Evolutionary conservation across 1,140 invertebrate species (phyloP).

Genomic region (Amphibalanus amphitrite): DNA sequence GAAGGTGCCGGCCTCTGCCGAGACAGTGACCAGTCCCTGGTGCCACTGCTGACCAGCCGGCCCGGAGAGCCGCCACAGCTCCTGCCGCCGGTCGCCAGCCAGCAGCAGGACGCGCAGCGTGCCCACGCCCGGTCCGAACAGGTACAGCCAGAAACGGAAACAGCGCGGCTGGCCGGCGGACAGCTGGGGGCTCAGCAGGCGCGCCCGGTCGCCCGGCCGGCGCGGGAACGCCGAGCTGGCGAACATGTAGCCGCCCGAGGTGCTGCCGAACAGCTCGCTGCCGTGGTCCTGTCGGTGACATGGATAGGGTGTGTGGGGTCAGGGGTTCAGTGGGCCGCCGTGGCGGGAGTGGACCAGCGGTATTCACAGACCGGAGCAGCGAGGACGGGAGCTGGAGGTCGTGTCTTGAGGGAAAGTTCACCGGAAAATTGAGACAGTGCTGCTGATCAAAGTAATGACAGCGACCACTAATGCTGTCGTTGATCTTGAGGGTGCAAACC

Average conservation of each 20-base stretch:
- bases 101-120: conserved; percentile 30
- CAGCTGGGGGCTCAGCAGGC: conserved; percentile 39
- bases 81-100: conserved; percentile 22
- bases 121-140: conserved; percentile 53
- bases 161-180: conserved; percentile 37
- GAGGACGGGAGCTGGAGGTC: no score
- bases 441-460: no score
- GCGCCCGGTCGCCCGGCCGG: conserved; percentile 39
- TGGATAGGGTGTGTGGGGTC: neutral
- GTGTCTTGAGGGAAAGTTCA: no score
- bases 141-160: conserved; percentile 52
- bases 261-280: conserved; percentile 35
- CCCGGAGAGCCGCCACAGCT: conserved; percentile 42
- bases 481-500: no score
- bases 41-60: conserved; percentile 53
- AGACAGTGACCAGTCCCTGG: conserved; percentile 41
- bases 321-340: neutral
- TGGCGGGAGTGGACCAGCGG: no score
- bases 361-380: no score
- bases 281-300: conserved; percentile 30
- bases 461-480: no score
- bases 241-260: conserved; percentile 44
- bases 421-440: no score
- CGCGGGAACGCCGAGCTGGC: conserved; percentile 44
- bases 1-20: conserved; percentile 36